Percentiles rank a stretch among this genome's conserved stretches.
These are phyloP conservation scores for Lepilemur ruficaudatus DNA, from an alignment of 2,797 vertebrate genomes.

Conservation along the genomic window DNA sequence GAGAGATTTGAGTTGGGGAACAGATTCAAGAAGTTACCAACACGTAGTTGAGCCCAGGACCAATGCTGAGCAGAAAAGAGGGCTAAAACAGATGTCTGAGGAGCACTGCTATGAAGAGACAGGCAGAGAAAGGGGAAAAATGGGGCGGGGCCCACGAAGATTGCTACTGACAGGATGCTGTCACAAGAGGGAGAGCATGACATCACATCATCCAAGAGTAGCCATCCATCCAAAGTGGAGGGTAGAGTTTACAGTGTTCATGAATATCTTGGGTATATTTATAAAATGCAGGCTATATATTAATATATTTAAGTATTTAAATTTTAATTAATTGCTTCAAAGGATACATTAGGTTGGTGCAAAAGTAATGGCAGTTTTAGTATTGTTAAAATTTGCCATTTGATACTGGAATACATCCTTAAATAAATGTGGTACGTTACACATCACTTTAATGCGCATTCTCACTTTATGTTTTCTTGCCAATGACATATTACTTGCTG, in stretches of 20 bases:
- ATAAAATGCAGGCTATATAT: background rate
- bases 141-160: background rate
- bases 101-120: background rate
- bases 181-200: background rate
- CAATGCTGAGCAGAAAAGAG: background rate
- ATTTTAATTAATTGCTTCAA: background rate
- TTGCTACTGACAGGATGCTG: background rate
- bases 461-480: no score
- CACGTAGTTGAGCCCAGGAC: background rate
- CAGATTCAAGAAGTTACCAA: background rate
- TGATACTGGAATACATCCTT: no score
- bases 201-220: background rate
- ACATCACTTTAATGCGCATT: no score
- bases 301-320: background rate
- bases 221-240: background rate
- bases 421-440: no score
- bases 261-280: background rate
- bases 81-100: background rate
- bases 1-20: background rate
- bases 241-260: background rate
- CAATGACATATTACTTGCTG: no score
- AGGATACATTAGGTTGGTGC: background rate
- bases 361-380: no score
- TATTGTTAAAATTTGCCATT: no score
- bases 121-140: background rate